Evolutionary conservation across 1,140 invertebrate species (phyloP), one percentile per base, ranked within the genome.

Genomic region (Monomorium pharaonis): DNA sequence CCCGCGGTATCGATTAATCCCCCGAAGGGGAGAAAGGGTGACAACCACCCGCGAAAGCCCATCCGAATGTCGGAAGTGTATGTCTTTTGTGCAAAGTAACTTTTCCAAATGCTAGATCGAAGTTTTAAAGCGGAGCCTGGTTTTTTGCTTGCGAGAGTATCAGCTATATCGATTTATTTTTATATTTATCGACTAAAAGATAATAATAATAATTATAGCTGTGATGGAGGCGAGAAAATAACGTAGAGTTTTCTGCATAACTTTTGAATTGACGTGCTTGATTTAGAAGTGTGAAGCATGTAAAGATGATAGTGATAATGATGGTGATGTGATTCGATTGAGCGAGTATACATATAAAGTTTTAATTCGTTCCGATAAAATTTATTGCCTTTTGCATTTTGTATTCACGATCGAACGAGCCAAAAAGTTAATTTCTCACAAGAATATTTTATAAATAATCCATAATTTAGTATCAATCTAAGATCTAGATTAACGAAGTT

Each of bases 121-220:
- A 47, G 10, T 58, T n/a, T n/a, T 56, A 27, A 18, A 44, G 44
- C 16, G 12, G 5, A 10, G 18, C 30, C n/a, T 3, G n/a, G 4
- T 12, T n/a, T 54, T 51, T 74, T 69, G 21, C n/a, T 16, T 42
- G 30, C 5, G 3, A 47, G 21, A 76, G 10, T 44, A 24, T 18
- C 6, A 21, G 24, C 62, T 77, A 47, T 77, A 69, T 80, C 44
- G 21, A 80, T 80, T 80, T 67, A 51, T 80, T 51, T 80, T 37
- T 80, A 69, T 24, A 67, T 49, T 51, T 69, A 33, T 44, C 51
- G 78, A 33, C 30, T 58, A 58, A 37, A 60, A 16, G 21, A 67
- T 44, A 67, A 67, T 44, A 33, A 47, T 70, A 58, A 44, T 60
- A 21, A 44, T 44, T 44, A n/a, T 58, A 72, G 37, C 18, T 44